Percentiles rank a stretch among this genome's conserved stretches.
These are phyloP conservation scores for Drosophila meridiana DNA, from an alignment of 2,888 invertebrate species.

Conservation along the genomic window DNA sequence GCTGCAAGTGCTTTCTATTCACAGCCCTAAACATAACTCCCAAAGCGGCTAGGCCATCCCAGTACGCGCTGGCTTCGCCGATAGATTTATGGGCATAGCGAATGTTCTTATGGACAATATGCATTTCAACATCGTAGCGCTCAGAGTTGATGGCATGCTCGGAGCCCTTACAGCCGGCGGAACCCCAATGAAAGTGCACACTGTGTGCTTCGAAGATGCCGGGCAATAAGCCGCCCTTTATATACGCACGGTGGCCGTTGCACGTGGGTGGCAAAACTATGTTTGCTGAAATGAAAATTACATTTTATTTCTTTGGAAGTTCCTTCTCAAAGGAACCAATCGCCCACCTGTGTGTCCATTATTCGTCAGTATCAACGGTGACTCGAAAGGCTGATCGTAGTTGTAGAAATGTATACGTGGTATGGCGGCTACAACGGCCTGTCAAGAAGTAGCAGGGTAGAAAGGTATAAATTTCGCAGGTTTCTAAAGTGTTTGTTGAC, in stretches of 20 bases:
- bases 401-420: constrained; percentile 81
- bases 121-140: constrained; percentile 88
- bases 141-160: constrained; percentile 73
- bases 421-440: constrained; percentile 43
- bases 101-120: constrained; percentile 88
- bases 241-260: constrained; percentile 52
- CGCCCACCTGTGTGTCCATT: constrained; percentile 88
- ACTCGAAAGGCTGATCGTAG: constrained; percentile 87
- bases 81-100: constrained; percentile 85
- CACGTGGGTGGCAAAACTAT: constrained; percentile 46
- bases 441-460: not conserved
- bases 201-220: constrained; percentile 68
- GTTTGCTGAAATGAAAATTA: constrained; percentile 43
- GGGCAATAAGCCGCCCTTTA: constrained; percentile 65
- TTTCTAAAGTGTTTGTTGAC: too few relatives aligned
- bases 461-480: not conserved
- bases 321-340: too few relatives aligned
- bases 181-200: constrained; percentile 89
- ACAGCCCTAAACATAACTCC: constrained; percentile 87
- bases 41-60: constrained; percentile 88
- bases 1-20: constrained; percentile 23
- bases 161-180: constrained; percentile 89
- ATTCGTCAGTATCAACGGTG: constrained; percentile 87
- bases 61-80: constrained; percentile 85
- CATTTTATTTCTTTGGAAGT: not conserved